Evolutionary conservation across 1,140 invertebrate species (phyloP), one percentile per base, ranked within the genome.

Genomic region (Rhagoletis pomonella): DNA sequence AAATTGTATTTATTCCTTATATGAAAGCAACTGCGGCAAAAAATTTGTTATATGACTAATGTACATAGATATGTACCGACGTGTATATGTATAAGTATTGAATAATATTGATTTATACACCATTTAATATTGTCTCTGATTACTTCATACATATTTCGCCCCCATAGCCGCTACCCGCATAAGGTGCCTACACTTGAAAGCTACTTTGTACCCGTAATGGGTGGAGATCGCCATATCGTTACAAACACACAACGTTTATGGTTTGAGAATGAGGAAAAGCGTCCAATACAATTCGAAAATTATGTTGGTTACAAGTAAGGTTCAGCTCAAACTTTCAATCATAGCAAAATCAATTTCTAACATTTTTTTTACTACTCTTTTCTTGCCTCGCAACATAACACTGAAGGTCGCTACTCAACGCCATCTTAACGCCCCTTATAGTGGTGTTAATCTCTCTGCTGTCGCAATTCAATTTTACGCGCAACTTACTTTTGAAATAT

Each of bases 181-280:
- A 86, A 77, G 29, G 69, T 65, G 14, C 62, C 64, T 29, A 10
- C 62, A 29, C 92, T 94, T 14, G 90, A 95, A 44, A 86, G 59
- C 19, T 94, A 94, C n/a, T 96, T 95, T 90, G 39, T 96, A 1
- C 95, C 96, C 44, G 98, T 98, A 92, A 94, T 94, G 6, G 96
- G 96, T 12, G 94, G 96, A 55, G 98, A 99, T 94, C 94, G 95
- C 87, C 95, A 96, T 10, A 95, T 98, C 17, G 95, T 96, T 10
- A 89, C 95, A 44, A 94, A 97, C 50, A 95, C 96, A 3, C 97
- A 98, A 90, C 94, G 96, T 87, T 95, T 95, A 90, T 94, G 96
- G 12, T 96, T 95, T 90, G 94, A 96, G 39, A 93, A 94, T 4
- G 94, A 96, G 12, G 94, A 96, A 67, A 93, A 95, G 89, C 94